Evolutionary conservation across 2,888 invertebrate genomes (phyloP).

Genomic region (Argyra leucocephala): DNA sequence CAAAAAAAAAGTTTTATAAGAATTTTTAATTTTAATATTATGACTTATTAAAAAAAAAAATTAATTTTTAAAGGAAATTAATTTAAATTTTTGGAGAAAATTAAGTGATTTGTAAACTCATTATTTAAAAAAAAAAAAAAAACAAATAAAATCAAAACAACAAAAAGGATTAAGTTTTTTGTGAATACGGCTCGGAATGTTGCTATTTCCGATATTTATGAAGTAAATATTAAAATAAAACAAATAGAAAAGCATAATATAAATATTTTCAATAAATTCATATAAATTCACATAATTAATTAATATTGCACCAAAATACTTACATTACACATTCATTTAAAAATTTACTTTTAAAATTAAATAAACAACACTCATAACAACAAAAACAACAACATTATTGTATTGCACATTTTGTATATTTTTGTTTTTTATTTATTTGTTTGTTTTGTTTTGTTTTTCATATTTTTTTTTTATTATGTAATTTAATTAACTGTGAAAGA

Average conservation of each 20-base stretch:
- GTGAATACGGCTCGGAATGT: conserved; percentile 19
- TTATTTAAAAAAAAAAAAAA: no score
- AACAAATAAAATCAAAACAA: no score
- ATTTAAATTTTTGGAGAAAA: no score
- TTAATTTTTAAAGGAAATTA: no score
- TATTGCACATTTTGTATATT: conserved; percentile 11
- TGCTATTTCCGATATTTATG: conserved; percentile 28
- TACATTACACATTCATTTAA: neutral
- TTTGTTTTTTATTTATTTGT: conserved; percentile 17
- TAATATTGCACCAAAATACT: neutral
- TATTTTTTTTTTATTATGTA: conserved; percentile 11
- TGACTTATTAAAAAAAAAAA: no score
- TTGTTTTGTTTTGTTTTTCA: conserved; percentile 10
- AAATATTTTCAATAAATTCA: neutral
- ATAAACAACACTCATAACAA: neutral
- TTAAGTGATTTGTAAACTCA: no score
- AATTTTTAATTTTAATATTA: no score
- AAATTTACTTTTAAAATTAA: neutral
- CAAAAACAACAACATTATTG: no score
- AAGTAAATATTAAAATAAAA: conserved; percentile 24
- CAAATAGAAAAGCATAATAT: neutral
- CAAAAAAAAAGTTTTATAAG: no score
- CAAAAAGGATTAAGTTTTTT: neutral
- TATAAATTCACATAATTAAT: neutral
- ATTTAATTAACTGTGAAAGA: conserved; percentile 1